These are phyloP conservation scores for Neoascia interrupta DNA, from an alignment of 2,888 invertebrate species.

Conservation along the genomic window DNA sequence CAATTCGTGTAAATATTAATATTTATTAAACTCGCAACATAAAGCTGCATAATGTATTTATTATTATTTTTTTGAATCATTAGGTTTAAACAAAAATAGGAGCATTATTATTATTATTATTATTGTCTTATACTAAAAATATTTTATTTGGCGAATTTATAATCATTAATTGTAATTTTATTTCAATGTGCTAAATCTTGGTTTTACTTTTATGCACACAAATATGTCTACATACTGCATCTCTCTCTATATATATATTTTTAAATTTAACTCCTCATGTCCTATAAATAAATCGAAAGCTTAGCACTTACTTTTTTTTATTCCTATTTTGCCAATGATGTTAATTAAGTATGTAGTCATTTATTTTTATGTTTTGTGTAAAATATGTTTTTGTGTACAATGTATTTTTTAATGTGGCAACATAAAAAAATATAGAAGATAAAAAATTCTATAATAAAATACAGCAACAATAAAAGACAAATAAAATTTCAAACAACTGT, in stretches of 20 bases:
- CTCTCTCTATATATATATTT: not conserved
- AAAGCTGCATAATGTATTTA: conserved; percentile 49
- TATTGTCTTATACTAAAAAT: too few species aligned
- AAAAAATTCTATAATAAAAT: conserved; percentile 12
- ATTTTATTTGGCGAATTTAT: conserved; percentile 38
- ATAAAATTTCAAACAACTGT: conserved; percentile 2
- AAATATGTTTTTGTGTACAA: conserved; percentile 16
- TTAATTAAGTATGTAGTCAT: conserved; percentile 33
- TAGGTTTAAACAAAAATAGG: conserved; percentile 8
- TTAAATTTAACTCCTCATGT: not conserved
- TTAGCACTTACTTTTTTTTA: conserved; percentile 27
- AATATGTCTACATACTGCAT: not conserved
- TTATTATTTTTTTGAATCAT: conserved; percentile 34
- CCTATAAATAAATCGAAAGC: conserved; percentile 4
- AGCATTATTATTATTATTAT: not conserved
- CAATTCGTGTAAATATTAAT: conserved; percentile 41
- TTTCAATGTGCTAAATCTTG: conserved; percentile 3
- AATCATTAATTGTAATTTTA: conserved; percentile 4
- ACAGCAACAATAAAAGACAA: conserved; percentile 16
- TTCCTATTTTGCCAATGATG: conserved; percentile 60
- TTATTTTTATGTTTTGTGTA: conserved; percentile 34
- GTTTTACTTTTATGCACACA: not conserved
- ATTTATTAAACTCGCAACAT: conserved; percentile 41
- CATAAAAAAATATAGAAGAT: conserved; percentile 7
- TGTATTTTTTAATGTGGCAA: conserved; percentile 23